Conservation (phyloP, 2,888 invertebrate species). For the Ochropleura leucogaster region DNA sequence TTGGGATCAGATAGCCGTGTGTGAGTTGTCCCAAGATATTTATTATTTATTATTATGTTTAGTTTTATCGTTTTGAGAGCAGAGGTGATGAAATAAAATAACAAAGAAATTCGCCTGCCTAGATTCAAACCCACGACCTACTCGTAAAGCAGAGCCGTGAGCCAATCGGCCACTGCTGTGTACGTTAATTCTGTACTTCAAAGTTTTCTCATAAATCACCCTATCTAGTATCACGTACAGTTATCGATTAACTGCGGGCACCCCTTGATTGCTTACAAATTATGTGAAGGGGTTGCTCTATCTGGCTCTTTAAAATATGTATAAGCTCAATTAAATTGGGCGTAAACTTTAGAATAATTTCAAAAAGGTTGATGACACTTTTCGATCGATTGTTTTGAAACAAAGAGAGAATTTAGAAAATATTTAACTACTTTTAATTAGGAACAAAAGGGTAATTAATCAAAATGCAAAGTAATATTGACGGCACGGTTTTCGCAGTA, state of each 20-base stretch:
- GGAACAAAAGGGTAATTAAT: neutral
- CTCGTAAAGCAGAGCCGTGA: neutral
- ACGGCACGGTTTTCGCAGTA: too few species aligned
- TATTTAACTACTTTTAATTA: neutral
- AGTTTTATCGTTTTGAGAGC: neutral
- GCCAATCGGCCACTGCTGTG: neutral
- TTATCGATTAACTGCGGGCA: conserved; percentile 40
- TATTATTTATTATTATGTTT: neutral
- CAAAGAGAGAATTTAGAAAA: neutral
- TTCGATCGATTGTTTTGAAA: neutral
- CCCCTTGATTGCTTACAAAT: conserved; percentile 44
- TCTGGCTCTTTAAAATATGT: conserved; percentile 41
- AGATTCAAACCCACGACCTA: neutral
- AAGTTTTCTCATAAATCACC: conserved; percentile 46
- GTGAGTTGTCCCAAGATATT: too few species aligned
- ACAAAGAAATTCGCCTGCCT: too few species aligned
- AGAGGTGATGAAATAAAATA: neutral
- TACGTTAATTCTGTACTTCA: conserved; percentile 71
- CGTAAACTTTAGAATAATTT: conserved; percentile 13
- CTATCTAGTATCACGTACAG: conserved; percentile 45
- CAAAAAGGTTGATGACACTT: conserved; percentile 5
- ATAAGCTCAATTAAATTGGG: conserved; percentile 30
- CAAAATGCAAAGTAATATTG: neutral
- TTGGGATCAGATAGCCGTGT: too few species aligned
- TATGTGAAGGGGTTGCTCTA: conserved; percentile 40